A percentile compares a stretch with the other conserved stretches of the same genome.
phyloP scores from a whole-genome alignment of 2,888 invertebrate genomes.

The Volucella inflata region DNA sequence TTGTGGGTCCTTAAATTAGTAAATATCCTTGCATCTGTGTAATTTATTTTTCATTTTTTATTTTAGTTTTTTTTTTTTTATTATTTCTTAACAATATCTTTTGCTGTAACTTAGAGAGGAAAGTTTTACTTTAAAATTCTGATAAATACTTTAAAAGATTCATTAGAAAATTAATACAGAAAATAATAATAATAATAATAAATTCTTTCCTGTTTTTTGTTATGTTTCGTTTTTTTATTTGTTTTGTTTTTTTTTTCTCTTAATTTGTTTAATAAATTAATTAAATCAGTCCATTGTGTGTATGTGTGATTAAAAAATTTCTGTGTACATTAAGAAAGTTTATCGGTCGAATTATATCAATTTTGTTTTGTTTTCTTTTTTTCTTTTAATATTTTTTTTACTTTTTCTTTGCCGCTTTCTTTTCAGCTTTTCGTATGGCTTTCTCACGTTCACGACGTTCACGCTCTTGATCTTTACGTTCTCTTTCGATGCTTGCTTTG shows the following conservation, averaged over 20 bases:
- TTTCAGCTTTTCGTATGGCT: conserved; percentile 93
- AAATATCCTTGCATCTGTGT: conserved; percentile 41
- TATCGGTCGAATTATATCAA: conserved; percentile 20
- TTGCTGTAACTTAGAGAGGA: conserved; percentile 67
- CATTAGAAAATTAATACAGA: conserved; percentile 28
- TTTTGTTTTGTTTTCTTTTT: not conserved
- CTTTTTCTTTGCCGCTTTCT: conserved; percentile 89
- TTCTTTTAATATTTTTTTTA: conserved; percentile 74
- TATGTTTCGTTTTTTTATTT: conserved; percentile 41
- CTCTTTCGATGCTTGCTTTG: conserved; percentile 89
- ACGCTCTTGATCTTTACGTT: conserved; percentile 91
- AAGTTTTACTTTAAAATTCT: conserved; percentile 40
- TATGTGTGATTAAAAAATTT: conserved; percentile 70
- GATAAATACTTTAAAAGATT: conserved; percentile 42
- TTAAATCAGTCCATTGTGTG: conserved; percentile 78
- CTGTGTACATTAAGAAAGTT: conserved; percentile 41
- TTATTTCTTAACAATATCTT: conserved; percentile 54
- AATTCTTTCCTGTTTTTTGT: conserved; percentile 58
- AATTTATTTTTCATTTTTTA: conserved; percentile 62
- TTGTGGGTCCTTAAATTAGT: conserved; percentile 62
- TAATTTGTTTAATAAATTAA: conserved; percentile 75
- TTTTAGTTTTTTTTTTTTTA: conserved; percentile 30
- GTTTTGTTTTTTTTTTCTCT: conserved; percentile 44
- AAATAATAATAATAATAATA: conserved; percentile 29
- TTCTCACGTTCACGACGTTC: conserved; percentile 93